Percentiles rank a stretch among this genome's conserved stretches.
These are phyloP conservation scores for Eutrigla gurnardus DNA, from an alignment of 2,797 vertebrate species.

Conservation along the genomic window DNA sequence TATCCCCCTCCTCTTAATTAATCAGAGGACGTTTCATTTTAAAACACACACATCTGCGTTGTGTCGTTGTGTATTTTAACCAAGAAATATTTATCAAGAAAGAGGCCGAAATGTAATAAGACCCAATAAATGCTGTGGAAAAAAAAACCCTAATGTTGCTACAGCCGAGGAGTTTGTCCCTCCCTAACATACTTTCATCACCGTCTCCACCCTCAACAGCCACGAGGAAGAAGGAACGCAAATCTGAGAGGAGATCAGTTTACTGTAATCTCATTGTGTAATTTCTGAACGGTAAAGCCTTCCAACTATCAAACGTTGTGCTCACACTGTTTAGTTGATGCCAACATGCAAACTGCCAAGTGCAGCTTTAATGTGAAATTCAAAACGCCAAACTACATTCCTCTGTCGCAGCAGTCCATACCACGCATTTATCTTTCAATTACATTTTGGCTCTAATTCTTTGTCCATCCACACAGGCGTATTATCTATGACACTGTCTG, in stretches of 20 bases:
- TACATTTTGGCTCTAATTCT: slow-evolving; percentile 34
- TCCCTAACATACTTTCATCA: slow-evolving; percentile 20
- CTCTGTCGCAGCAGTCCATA: slow-evolving; percentile 32
- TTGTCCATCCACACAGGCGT: slow-evolving; percentile 33
- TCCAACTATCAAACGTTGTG: slow-evolving; percentile 43
- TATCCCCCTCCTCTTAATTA: slow-evolving; percentile 2
- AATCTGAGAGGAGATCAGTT: slow-evolving; percentile 44
- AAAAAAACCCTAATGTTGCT: slow-evolving; percentile 3
- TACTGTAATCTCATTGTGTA: slow-evolving; percentile 46
- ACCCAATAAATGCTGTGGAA: slow-evolving; percentile 16
- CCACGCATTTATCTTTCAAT: slow-evolving; percentile 51
- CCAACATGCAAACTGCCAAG: slow-evolving; percentile 49
- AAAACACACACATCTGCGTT: neutral
- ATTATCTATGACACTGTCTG: slow-evolving; percentile 56
- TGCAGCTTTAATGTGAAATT: slow-evolving; percentile 62
- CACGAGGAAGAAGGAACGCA: slow-evolving; percentile 46
- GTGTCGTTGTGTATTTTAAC: neutral
- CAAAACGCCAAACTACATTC: slow-evolving; percentile 64
- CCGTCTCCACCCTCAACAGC: slow-evolving; percentile 11
- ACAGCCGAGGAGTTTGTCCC: neutral
- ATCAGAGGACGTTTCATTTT: slow-evolving; percentile 10
- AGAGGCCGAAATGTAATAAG: slow-evolving; percentile 5
- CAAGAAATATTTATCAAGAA: slow-evolving; percentile 2
- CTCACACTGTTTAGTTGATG: slow-evolving; percentile 26
- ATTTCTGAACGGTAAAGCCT: slow-evolving; percentile 41